Evolutionary conservation across 1,140 invertebrate species (phyloP), one percentile per base, ranked within the genome.

Genomic region (Hycleus phaleratus): DNA sequence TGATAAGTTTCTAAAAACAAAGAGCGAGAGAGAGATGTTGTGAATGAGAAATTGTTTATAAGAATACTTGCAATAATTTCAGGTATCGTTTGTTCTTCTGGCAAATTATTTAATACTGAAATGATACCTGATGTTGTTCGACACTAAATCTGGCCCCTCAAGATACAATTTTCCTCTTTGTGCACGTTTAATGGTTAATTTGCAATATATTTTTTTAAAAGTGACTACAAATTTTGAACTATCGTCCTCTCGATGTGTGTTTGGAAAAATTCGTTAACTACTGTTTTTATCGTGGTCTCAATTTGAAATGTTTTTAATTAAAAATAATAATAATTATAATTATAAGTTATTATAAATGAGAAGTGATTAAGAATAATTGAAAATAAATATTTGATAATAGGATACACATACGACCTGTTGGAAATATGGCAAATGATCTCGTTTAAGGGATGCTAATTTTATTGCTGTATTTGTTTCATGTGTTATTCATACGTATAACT

Each of bases 401-500:
- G 7, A 32, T 32, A 32, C 32, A 32, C 32, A 32, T 7, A 32
- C 32, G 46, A 60, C 57, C 61, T 53, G 54, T 58, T 42, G 3
- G 40, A 11, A 51, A 58, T 61, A 59, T 48, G 54, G 58, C 46
- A 44, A 46, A 44, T 60, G 60, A 62, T 66, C 66, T 61, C 62
- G 59, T 68, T 67, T 57, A 67, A 65, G 60, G 63, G 62, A 61
- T 61, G 47, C 38, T 39, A 42, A 5, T 54, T 54, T 24, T 56
- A 43, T 39, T 46, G 56, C 57, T 63, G 62, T 64, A 68, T 62
- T 66, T 64, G 54, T 65, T 66, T 59, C 49, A 65, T 68, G 67
- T 68, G 58, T 67, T 67, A 63, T 61, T 59, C 56, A 65, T 66
- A 65, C 62, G 58, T 63, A 65, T 63, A 62, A 66, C 50, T 61